Evolutionary conservation across 1,140 invertebrate genomes (phyloP).

Genomic region (Varroa destructor): DNA sequence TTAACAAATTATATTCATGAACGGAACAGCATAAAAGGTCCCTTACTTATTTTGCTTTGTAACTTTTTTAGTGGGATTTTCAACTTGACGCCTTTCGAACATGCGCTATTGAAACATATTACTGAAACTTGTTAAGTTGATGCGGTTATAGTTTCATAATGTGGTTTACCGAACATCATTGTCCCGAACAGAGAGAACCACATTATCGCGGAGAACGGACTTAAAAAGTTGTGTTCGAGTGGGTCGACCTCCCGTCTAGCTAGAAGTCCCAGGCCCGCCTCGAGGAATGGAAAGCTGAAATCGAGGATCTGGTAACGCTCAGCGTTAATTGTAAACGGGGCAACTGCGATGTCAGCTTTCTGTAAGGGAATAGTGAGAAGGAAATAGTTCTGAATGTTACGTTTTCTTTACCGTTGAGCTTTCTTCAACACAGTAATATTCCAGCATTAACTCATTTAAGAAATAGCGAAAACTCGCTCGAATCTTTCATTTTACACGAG

Average conservation of each 20-base stretch:
- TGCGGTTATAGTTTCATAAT: background rate
- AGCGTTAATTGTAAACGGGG: slow-evolving; percentile 15
- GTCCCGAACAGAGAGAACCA: slow-evolving; percentile 14
- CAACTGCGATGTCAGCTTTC: slow-evolving; percentile 26
- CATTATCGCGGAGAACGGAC: slow-evolving; percentile 7
- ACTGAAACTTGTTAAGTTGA: no score
- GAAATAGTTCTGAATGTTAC: background rate
- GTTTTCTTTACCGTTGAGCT: no score
- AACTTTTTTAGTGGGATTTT: no score
- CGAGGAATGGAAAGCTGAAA: slow-evolving; percentile 21
- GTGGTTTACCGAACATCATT: background rate
- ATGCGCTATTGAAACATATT: no score
- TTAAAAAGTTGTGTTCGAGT: background rate
- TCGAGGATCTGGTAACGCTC: background rate
- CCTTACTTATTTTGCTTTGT: no score
- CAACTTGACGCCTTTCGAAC: no score
- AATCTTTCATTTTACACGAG: no score
- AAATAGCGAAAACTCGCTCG: no score
- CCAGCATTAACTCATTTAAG: no score
- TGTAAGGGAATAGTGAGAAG: background rate
- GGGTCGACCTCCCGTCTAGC: slow-evolving; percentile 21
- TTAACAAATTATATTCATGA: no score
- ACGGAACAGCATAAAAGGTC: no score
- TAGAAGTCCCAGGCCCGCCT: slow-evolving; percentile 2
- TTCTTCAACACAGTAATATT: no score